Conservation (phyloP, 2,113 vertebrate genomes). For the Australoheros scitulus region DNA sequence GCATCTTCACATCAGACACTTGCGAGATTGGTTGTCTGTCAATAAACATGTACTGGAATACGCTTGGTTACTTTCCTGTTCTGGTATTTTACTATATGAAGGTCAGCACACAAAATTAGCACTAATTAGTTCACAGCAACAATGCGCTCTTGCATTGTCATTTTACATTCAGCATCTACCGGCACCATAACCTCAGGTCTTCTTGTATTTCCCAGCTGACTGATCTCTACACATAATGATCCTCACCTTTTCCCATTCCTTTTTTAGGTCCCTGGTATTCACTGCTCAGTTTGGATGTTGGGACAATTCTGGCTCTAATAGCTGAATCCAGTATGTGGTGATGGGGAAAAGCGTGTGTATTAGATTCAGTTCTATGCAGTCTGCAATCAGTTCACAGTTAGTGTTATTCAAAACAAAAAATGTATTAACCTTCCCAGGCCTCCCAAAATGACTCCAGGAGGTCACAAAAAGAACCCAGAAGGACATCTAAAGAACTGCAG, state of each 20-base stretch:
- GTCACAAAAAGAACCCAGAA: too few species aligned
- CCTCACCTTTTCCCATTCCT: too few species aligned
- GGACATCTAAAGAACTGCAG: too few species aligned
- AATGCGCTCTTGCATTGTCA: too few species aligned
- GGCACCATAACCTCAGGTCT: too few species aligned
- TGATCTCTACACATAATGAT: too few species aligned
- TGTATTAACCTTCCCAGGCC: too few species aligned
- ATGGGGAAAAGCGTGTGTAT: background rate
- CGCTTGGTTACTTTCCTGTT: background rate
- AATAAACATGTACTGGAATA: slow-evolving; percentile 29
- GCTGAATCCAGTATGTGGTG: background rate
- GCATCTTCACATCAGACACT: slow-evolving; percentile 39
- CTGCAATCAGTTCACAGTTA: background rate
- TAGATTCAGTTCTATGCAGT: background rate
- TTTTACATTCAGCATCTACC: background rate
- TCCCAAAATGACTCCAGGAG: too few species aligned
- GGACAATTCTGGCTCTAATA: background rate
- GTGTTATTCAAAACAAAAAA: too few species aligned
- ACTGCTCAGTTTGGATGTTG: too few species aligned
- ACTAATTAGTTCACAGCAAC: background rate
- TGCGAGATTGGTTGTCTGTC: slow-evolving; percentile 24
- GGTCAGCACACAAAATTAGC: background rate
- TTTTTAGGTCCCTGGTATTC: too few species aligned
- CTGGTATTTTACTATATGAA: background rate
- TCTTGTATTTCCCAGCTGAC: too few species aligned